Percentiles rank a stretch among this genome's conserved stretches.
Conservation (phyloP, 2,888 invertebrate genomes). For the Schrankia costaestrigalis region DNA sequence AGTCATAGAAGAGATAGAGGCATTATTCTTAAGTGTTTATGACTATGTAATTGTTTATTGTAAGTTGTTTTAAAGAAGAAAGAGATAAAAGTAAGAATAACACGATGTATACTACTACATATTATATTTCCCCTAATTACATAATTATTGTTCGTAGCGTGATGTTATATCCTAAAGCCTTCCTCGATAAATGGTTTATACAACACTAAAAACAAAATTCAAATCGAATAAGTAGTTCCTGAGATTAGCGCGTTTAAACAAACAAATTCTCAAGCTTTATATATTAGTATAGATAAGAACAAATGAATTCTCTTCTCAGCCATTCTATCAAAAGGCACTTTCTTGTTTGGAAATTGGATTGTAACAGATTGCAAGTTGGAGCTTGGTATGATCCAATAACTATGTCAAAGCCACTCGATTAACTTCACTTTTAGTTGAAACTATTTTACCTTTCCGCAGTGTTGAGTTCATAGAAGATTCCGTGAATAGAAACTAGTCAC, state of each 20-base stretch:
- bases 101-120: background rate
- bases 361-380: background rate
- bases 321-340: no score
- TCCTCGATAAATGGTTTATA: no score
- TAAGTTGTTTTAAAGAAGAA: no score
- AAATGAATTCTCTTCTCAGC: no score
- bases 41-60: no score
- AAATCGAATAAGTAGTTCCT: no score
- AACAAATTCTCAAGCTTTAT: background rate
- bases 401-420: constrained; percentile 17
- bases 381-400: constrained; percentile 13
- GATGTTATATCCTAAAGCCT: background rate
- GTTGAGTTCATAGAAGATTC: constrained; percentile 1
- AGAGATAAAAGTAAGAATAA: no score
- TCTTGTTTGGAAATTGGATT: no score
- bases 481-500: background rate
- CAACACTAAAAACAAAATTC: no score
- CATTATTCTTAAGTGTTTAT: no score
- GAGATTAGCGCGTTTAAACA: no score
- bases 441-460: constrained; percentile 16
- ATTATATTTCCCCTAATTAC: background rate
- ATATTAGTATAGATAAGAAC: background rate
- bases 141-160: background rate
- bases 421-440: constrained; percentile 18
- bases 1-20: no score